Evolutionary conservation across 2,888 invertebrate species (phyloP), one percentile per base, ranked within the genome.

Genomic region (Tiliacea citrago): DNA sequence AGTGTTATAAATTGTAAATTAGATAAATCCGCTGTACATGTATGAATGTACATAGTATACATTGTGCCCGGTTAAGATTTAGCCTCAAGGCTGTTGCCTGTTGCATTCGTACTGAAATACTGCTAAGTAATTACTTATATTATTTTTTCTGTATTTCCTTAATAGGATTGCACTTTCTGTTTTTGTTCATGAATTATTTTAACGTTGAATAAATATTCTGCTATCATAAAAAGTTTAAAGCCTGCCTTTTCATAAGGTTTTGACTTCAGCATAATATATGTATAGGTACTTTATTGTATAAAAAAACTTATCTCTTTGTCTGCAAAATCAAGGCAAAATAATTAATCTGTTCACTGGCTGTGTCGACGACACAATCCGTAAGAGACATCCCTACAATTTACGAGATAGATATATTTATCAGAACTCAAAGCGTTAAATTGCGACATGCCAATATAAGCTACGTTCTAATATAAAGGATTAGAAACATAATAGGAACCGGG

Each of bases 391-490:
- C 42, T 55, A 67, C 39, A 62, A 68, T 35, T 63, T 21, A 63
- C 24, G 49, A 47, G n/a, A 69, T n/a, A 79, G 29, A 73, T 75
- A 63, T 60, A 74, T 70, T 29, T 82, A 67, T 70, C 72, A 73
- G 62, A 63, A 51, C 24, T 62, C 60, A 29, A 45, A 83, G 61
- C 77, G 65, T 73, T 63, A 75, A 75, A 79, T 80, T 74, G 60
- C 61, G 81, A 79, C 72, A 75, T 75, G 72, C 72, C 78, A 77
- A 84, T 79, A 88, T 84, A 85, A 85, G 83, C 85, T 81, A 77
- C 70, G 16, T 71, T 84, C 75, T 88, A 87, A 86, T 88, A 87
- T 78, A 88, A 86, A 88, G 87, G 90, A 92, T 91, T 90, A 90
- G 82, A 72, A 85, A 86, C 82, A 87, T 89, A 91, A 91, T 90